Conservation (phyloP, 2,888 invertebrate genomes). For the Boloria euphrosyne region DNA sequence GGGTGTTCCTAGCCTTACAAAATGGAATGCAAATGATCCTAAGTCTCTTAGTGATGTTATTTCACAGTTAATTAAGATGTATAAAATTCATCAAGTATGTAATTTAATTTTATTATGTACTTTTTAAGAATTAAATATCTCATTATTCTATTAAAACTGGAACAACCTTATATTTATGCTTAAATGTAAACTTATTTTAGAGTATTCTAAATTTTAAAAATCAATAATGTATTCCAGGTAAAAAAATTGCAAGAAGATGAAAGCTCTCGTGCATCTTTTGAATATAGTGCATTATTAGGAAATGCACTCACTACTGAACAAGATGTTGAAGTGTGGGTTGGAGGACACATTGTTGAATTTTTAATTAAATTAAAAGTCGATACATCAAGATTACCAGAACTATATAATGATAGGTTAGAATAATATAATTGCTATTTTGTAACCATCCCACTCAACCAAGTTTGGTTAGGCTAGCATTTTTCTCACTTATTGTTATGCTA, state of each 20-base stretch:
- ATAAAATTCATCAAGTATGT: constrained; percentile 84
- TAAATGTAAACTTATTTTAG: too few species aligned
- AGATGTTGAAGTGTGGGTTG: constrained; percentile 86
- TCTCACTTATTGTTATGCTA: too few species aligned
- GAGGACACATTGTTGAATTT: constrained; percentile 83
- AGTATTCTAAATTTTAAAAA: too few species aligned
- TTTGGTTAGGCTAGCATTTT: too few species aligned
- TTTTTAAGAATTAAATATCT: not conserved
- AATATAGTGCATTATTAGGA: constrained; percentile 84
- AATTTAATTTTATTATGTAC: not conserved
- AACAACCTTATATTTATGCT: too few species aligned
- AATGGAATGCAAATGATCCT: constrained; percentile 85
- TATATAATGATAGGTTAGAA: constrained; percentile 73
- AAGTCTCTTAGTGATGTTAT: constrained; percentile 83
- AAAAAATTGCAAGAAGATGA: constrained; percentile 77
- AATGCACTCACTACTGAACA: constrained; percentile 77
- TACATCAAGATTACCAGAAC: constrained; percentile 83
- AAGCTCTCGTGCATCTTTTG: constrained; percentile 81
- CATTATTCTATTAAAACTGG: not conserved
- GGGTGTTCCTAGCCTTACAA: constrained; percentile 82
- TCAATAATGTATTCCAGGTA: constrained; percentile 54
- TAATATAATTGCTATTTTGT: not conserved
- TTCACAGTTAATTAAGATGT: constrained; percentile 83
- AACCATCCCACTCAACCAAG: too few species aligned
- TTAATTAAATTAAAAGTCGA: constrained; percentile 85